Percentiles rank a stretch among this genome's conserved stretches.
Evolutionary conservation across 2,888 invertebrate species (phyloP).

Genomic region (Nomada fucata): DNA sequence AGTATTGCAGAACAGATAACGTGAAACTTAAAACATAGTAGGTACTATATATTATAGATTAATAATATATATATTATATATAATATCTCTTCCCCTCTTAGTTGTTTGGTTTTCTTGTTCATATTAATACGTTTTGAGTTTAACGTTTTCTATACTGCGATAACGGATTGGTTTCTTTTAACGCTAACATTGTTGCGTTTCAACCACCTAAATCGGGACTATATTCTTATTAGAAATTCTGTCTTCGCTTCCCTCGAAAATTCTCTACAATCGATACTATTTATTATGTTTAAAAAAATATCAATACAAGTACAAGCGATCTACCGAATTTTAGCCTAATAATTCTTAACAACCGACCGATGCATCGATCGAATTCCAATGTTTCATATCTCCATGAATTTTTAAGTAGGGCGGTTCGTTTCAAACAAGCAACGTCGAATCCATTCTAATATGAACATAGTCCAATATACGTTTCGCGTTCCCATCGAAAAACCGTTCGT

Average conservation of each 20-base stretch:
- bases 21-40: slow-evolving; percentile 42
- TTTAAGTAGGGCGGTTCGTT: neutral
- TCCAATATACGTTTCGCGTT: slow-evolving; percentile 14
- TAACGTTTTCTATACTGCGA: slow-evolving; percentile 47
- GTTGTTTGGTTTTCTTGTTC: slow-evolving; percentile 5
- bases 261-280: neutral
- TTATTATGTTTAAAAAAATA: slow-evolving; percentile 19
- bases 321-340: slow-evolving; percentile 13
- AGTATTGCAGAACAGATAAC: slow-evolving; percentile 39
- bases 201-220: slow-evolving; percentile 31
- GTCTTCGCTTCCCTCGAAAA: neutral
- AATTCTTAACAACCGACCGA: neutral
- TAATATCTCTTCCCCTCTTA: slow-evolving; percentile 4
- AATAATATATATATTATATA: neutral
- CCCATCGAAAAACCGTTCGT: slow-evolving; percentile 1
- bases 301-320: slow-evolving; percentile 30
- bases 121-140: slow-evolving; percentile 28
- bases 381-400: slow-evolving; percentile 4
- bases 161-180: slow-evolving; percentile 20
- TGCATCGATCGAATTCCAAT: neutral
- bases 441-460: slow-evolving; percentile 34
- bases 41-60: slow-evolving; percentile 4
- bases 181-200: slow-evolving; percentile 21
- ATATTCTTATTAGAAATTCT: slow-evolving; percentile 44
- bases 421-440: neutral